Evolutionary conservation across 1,140 invertebrate species (phyloP).

Genomic region (Ceratosolen fusciceps): DNA sequence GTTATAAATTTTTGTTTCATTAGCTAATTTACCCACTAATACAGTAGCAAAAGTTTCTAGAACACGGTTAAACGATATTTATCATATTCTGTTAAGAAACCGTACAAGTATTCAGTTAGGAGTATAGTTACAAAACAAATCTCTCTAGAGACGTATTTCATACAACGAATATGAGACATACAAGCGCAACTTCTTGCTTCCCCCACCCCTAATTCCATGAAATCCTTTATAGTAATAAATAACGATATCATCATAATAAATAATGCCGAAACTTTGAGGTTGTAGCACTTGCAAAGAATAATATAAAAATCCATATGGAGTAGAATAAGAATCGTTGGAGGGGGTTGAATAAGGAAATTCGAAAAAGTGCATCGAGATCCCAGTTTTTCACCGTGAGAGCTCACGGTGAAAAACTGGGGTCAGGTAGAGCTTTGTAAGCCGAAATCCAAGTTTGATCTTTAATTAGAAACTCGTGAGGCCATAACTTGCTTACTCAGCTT

Average conservation of each 20-base stretch:
- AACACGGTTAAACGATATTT: not conserved
- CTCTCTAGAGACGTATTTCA: not conserved
- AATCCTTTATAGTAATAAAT: not conserved
- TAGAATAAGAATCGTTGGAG: not conserved
- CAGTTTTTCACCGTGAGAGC: not conserved
- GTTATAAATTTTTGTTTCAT: not conserved
- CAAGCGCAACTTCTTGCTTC: not conserved
- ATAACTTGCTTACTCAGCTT: conserved; percentile 55
- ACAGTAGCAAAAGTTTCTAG: not conserved
- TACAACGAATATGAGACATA: not conserved
- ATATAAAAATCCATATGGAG: not conserved
- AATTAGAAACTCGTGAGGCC: conserved; percentile 65
- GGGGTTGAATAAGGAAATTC: not conserved
- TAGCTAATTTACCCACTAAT: not conserved
- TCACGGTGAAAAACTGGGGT: conserved; percentile 4
- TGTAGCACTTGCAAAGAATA: not conserved
- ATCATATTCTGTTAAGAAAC: not conserved
- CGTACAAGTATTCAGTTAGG: not conserved
- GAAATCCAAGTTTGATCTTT: conserved; percentile 66
- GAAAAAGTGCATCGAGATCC: not conserved
- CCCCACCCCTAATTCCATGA: not conserved
- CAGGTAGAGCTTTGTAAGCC: conserved; percentile 50
- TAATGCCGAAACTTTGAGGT: not conserved
- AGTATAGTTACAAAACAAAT: not conserved
- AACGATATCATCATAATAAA: not conserved